Conservation (phyloP, 2,888 invertebrate genomes). For the Nezara viridula region DNA sequence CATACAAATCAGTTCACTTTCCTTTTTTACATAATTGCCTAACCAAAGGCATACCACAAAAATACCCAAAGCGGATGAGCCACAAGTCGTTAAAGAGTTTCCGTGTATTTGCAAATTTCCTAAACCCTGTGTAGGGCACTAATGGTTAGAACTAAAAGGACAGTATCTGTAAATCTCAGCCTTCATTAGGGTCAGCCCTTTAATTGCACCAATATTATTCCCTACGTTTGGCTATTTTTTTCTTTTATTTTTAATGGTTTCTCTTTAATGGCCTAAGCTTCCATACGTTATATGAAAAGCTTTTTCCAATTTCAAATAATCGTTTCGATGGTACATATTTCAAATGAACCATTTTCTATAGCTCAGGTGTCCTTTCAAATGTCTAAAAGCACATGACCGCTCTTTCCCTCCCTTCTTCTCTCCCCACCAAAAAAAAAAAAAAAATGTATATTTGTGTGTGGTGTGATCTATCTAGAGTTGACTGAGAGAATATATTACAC, state of each 20-base stretch:
- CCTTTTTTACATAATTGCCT: not conserved
- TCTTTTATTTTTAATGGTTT: not conserved
- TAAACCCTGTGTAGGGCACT: slow-evolving; percentile 7
- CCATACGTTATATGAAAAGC: slow-evolving; percentile 8
- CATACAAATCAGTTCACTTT: not conserved
- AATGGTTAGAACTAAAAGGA: slow-evolving; percentile 39
- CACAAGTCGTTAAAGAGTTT: slow-evolving; percentile 1
- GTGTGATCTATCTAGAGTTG: no score
- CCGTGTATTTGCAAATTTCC: slow-evolving; percentile 7
- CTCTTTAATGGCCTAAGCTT: not conserved
- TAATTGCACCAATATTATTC: slow-evolving; percentile 50
- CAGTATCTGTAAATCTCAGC: slow-evolving; percentile 40
- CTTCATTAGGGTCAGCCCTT: slow-evolving; percentile 49
- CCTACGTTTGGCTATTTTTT: slow-evolving; percentile 8
- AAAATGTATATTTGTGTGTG: no score
- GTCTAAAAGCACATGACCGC: not conserved
- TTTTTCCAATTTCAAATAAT: not conserved
- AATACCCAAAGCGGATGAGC: slow-evolving; percentile 23
- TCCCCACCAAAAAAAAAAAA: no score
- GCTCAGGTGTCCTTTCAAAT: not conserved
- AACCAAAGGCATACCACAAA: not conserved
- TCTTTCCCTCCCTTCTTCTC: no score
- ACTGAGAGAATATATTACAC: no score
- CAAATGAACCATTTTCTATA: not conserved
- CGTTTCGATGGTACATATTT: not conserved